Conservation (phyloP, 1,140 invertebrate species). For the Campodea augens region DNA sequence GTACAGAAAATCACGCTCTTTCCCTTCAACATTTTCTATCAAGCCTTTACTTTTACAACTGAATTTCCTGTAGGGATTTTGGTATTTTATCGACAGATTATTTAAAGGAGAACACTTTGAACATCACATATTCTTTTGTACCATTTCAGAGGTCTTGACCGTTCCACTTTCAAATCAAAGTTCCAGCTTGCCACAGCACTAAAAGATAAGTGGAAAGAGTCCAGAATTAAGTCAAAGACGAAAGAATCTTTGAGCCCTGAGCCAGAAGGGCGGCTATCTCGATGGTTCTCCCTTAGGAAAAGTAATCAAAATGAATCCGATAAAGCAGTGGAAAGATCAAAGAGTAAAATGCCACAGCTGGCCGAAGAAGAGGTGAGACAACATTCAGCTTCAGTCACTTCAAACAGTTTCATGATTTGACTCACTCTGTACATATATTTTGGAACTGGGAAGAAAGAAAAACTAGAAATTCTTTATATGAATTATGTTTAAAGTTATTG, state of each 20-base stretch:
- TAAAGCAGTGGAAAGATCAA: slow-evolving; percentile 22
- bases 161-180: slow-evolving; percentile 42
- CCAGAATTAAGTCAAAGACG: slow-evolving; percentile 29
- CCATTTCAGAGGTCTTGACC: slow-evolving; percentile 40
- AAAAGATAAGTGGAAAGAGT: slow-evolving; percentile 34
- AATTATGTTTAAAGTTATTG: too few relatives aligned
- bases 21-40: too few relatives aligned
- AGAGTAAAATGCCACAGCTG: slow-evolving; percentile 49
- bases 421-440: too few relatives aligned
- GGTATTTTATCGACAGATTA: background rate
- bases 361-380: slow-evolving; percentile 42
- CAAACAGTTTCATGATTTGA: too few relatives aligned
- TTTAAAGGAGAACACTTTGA: background rate
- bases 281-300: slow-evolving; percentile 66
- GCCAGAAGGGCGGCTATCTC: slow-evolving; percentile 43
- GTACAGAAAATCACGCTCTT: too few relatives aligned
- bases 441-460: too few relatives aligned
- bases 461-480: too few relatives aligned
- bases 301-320: slow-evolving; percentile 56
- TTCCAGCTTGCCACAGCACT: slow-evolving; percentile 44
- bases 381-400: too few relatives aligned
- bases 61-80: background rate
- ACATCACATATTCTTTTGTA: slow-evolving; percentile 9
- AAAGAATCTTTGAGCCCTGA: slow-evolving; percentile 27
- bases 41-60: background rate